Evolutionary conservation across 2,888 invertebrate genomes (phyloP), one percentile per base, ranked within the genome.

Genomic region (Conomelus anceps): DNA sequence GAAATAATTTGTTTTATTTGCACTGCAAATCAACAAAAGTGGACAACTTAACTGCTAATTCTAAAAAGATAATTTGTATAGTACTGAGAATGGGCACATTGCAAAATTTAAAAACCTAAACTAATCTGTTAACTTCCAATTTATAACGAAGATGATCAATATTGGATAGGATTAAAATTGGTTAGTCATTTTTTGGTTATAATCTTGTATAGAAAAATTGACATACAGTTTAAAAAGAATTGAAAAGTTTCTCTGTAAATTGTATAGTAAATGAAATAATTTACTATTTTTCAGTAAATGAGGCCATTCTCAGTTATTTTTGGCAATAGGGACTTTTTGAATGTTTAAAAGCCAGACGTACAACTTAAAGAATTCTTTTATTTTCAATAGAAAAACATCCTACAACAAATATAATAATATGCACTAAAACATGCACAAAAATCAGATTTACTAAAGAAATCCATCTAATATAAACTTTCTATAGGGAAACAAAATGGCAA

Each of bases 341-440:
- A n/a, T n/a, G n/a, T n/a, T n/a, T 63, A n/a, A 63, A 63, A 63
- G 63, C n/a, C 20, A 63, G 63, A 63, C 63, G 7, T 63, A 63
- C 63, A 63, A 63, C 63, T 63, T 63, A 63, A 63, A 63, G 63
- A 63, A 63, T 63, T 63, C n/a, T 63, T 23, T 23, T 86, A 84
- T 88, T 84, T 26, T 84, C 22, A 24, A 88, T 88, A 88, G 88
- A 88, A 88, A 88, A 88, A 88, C 88, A 84, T 88, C 86, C 86
- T 86, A 86, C 86, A 86, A 86, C 84, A 63, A 84, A 23, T 63
- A 26, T 87, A 29, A 23, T 23, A 84, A 84, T 92, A 93, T 93
- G 93, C 93, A 93, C 92, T 93, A 93, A 93, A 93, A 93, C 93
- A 93, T 93, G 93, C 93, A 93, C 92, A 92, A 90, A 85, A 63